These are phyloP conservation scores for Geococcyx californianus DNA, from an alignment of 2,113 vertebrate genomes.

Conservation along the genomic window DNA sequence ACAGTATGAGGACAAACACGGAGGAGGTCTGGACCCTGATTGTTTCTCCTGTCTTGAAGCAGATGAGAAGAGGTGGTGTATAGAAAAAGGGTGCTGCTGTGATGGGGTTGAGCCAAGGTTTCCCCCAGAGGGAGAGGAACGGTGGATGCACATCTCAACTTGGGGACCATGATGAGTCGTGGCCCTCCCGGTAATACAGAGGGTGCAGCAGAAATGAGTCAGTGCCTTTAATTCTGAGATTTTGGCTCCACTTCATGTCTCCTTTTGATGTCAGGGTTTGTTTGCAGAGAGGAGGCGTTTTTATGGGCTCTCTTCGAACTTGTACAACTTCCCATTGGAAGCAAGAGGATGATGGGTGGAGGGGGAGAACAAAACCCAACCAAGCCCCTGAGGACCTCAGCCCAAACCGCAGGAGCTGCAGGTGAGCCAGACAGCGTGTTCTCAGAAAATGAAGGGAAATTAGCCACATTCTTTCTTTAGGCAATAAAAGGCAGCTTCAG, in stretches of 20 bases:
- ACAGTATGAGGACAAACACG: accelerated
- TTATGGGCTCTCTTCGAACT: background rate
- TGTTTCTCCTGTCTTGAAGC: background rate
- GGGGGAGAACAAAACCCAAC: background rate
- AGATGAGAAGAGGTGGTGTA: background rate
- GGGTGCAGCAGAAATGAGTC: background rate
- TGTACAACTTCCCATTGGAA: background rate
- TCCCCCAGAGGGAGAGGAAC: accelerated
- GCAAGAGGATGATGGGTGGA: background rate
- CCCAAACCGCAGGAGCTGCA: accelerated
- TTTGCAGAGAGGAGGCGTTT: background rate
- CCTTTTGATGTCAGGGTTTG: background rate
- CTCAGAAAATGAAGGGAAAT: background rate
- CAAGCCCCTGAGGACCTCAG: accelerated
- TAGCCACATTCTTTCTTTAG: background rate
- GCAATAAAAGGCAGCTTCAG: background rate
- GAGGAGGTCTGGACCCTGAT: background rate
- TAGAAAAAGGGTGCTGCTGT: background rate
- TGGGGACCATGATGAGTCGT: accelerated
- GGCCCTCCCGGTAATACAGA: background rate
- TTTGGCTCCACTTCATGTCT: background rate
- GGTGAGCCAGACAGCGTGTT: background rate
- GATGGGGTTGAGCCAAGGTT: background rate
- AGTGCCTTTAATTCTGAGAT: background rate
- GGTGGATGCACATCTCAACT: background rate